Evolutionary conservation across 2,888 invertebrate genomes (phyloP), one percentile per base, ranked within the genome.

Genomic region (Archips xylosteana): DNA sequence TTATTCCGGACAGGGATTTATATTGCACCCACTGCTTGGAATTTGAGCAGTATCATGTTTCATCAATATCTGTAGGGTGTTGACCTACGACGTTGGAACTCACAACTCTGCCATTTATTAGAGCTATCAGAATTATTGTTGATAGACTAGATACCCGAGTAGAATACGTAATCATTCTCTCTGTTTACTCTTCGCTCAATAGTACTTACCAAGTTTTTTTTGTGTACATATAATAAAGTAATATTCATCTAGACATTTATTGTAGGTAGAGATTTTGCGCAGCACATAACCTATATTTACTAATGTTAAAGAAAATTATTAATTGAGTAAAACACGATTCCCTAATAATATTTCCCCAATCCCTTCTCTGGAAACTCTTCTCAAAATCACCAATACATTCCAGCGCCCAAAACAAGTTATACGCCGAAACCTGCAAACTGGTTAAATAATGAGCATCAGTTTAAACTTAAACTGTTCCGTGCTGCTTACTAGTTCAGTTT

Each of bases 1-100:
- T 93, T 89, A 90, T 89, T 89, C 84, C 86, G 82, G 81, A 83
- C 81, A 83, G 83, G 87, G 90, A 89, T 89, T 92, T 92, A 89
- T 91, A 88, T 90, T 87, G 87, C 85, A 86, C 85, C 82, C 81
- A 81, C 82, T 87, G 89, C 85, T 88, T 85, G 85, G 85, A 79
- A 84, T 83, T 83, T 82, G 84, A 87, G 84, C 83, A 82, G 87
- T 88, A 87, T 91, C 89, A 86, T 84, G 81, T 90, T 91, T 83
- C 88, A 87, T 87, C 87, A 88, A 89, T 90, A 88, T 89, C 87
- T 85, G 82, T 82, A 80, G 85, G 85, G 81, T 82, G 80, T 80
- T 85, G 83, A 83, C 82, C 86, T 80, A 75, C 76, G 75, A 75
- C 76, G 75, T 70, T 60, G 57, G 65, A 70, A 70, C 71, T 74